Percentiles rank a stretch among this genome's conserved stretches.
These are phyloP conservation scores for Cyclura pinguis DNA, from an alignment of 2,797 vertebrate species.

Conservation along the genomic window DNA sequence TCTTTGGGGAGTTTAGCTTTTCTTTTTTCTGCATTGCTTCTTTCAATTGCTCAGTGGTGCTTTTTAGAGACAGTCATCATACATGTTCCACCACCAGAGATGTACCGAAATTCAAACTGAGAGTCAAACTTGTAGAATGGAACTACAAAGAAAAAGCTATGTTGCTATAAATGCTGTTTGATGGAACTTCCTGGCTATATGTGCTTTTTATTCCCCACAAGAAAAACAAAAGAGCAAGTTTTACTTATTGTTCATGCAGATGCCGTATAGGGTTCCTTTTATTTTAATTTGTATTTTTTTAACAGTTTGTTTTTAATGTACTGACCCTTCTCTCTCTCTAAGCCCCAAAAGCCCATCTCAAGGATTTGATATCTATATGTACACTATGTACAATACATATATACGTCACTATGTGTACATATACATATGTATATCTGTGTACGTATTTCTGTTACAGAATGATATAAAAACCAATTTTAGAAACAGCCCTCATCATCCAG, in stretches of 20 bases:
- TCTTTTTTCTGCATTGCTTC: background rate
- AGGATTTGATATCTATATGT: slow-evolving; percentile 68
- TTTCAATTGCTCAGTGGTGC: background rate
- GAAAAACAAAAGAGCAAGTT: slow-evolving; percentile 53
- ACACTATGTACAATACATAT: slow-evolving; percentile 50
- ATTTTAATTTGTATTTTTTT: slow-evolving; percentile 45
- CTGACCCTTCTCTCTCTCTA: slow-evolving; percentile 52
- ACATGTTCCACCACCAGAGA: background rate
- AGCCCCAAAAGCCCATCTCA: slow-evolving; percentile 48
- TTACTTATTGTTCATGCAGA: slow-evolving; percentile 65
- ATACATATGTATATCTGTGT: slow-evolving; percentile 56
- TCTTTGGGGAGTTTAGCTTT: background rate
- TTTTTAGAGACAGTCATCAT: background rate
- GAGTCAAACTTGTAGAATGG: fast-evolving
- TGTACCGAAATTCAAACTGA: background rate
- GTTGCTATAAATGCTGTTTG: background rate
- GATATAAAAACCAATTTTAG: slow-evolving; percentile 85
- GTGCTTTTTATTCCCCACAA: slow-evolving; percentile 38
- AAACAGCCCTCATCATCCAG: slow-evolving; percentile 89
- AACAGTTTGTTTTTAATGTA: slow-evolving; percentile 59
- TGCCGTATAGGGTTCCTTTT: slow-evolving; percentile 38
- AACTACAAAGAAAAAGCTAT: background rate
- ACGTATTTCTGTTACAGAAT: slow-evolving; percentile 62
- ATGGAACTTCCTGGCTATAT: slow-evolving; percentile 80
- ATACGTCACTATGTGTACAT: slow-evolving; percentile 50